A percentile compares a stretch with the other conserved stretches of the same genome.
phyloP scores from a whole-genome alignment of 2,888 invertebrate species.

The Hypomecis atomaria region DNA sequence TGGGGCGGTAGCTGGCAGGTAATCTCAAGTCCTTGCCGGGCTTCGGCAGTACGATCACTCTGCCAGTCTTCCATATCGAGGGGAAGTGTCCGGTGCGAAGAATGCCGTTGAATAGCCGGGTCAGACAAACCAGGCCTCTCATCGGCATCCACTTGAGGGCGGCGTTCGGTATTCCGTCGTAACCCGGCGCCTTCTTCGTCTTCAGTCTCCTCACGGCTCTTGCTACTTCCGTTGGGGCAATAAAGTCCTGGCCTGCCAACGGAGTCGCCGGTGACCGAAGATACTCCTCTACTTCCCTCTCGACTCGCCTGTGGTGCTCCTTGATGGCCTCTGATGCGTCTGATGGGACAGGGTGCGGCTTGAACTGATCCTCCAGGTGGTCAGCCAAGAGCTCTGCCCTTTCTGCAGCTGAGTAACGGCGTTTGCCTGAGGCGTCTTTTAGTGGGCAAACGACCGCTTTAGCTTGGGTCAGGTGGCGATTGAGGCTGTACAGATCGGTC shows the following conservation, averaged over 20 bases:
- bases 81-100: conserved; percentile 29
- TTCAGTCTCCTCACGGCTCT: conserved; percentile 1
- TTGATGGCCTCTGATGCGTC: neutral
- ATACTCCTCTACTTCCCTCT: neutral
- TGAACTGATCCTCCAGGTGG: neutral
- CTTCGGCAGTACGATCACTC: conserved; percentile 41
- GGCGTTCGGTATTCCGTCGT: conserved; percentile 12
- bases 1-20: neutral
- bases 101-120: conserved; percentile 29
- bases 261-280: neutral
- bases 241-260: neutral
- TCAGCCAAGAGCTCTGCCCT: neutral
- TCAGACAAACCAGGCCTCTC: conserved; percentile 1
- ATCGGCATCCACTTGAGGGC: conserved; percentile 1
- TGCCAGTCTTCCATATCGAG: conserved; percentile 32
- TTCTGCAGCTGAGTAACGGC: neutral
- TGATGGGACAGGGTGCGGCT: neutral
- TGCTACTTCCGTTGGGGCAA: conserved; percentile 9
- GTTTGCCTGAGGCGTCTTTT: neutral
- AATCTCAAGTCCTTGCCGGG: conserved; percentile 35
- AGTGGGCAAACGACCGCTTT: neutral
- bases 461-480: neutral
- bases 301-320: neutral
- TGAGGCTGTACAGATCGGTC: conserved; percentile 3
- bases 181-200: conserved; percentile 13